phyloP scores from a whole-genome alignment of 2,113 vertebrate genomes.

The Calidris pygmaea region DNA sequence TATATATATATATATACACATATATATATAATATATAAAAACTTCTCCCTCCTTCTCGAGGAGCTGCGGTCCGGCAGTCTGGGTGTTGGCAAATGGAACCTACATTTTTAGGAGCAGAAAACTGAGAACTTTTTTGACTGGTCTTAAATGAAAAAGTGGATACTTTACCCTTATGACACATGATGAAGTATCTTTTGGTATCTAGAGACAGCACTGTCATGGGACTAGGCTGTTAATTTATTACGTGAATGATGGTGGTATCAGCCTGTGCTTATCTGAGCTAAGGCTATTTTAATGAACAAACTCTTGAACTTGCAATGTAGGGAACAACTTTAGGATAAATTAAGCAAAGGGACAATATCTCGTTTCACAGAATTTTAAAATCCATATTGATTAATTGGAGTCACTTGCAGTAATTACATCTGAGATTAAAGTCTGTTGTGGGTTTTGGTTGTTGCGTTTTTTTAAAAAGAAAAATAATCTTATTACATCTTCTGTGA shows the following conservation, averaged over 20 bases:
- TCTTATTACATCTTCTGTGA: neutral
- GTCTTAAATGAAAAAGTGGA: neutral
- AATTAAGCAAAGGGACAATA: neutral
- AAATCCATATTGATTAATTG: neutral
- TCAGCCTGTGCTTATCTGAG: neutral
- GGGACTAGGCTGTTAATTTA: constrained; percentile 13
- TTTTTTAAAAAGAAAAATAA: neutral
- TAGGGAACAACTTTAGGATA: neutral
- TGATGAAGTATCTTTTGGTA: constrained; percentile 45
- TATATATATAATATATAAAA: neutral
- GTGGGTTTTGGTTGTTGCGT: neutral
- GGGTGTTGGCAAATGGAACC: neutral
- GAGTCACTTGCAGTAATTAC: neutral
- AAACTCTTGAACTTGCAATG: neutral
- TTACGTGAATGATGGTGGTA: constrained; percentile 12
- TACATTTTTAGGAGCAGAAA: neutral
- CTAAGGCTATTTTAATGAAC: constrained; percentile 41
- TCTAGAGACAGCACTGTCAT: constrained; percentile 22
- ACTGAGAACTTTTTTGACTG: neutral
- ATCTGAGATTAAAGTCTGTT: neutral
- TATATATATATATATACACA: neutral
- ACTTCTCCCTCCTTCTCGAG: neutral
- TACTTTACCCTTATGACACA: constrained; percentile 10
- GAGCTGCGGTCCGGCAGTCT: neutral
- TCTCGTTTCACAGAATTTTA: neutral